phyloP scores from a whole-genome alignment of 64 coral and sea anemone genomes.

The Stichodactyla helianthus region DNA sequence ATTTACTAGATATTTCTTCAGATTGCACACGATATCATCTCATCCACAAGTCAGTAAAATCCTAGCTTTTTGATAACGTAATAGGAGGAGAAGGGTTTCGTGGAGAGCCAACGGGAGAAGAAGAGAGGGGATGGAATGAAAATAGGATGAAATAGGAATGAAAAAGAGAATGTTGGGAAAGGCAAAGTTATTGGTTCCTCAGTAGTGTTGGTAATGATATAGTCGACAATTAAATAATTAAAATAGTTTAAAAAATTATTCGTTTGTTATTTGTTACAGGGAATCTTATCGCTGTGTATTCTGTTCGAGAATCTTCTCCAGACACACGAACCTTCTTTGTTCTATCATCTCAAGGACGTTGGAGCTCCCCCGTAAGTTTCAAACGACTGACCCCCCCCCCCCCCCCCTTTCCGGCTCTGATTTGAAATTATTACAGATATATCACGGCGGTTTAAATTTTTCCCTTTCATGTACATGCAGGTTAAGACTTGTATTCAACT shows the following conservation, averaged over 20 bases:
- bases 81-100: neutral
- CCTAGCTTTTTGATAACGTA: no score
- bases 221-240: neutral
- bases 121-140: neutral
- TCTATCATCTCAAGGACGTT: conserved; percentile 86
- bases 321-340: conserved; percentile 70
- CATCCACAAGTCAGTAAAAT: conserved; percentile 67
- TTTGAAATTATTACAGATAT: neutral
- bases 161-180: neutral
- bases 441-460: neutral
- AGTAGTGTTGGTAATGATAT: neutral
- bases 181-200: neutral
- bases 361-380: conserved; percentile 76
- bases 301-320: conserved; percentile 84
- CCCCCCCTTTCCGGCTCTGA: neutral
- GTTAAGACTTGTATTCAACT: conserved; percentile 75
- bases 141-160: neutral
- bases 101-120: neutral
- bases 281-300: conserved; percentile 69
- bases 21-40: conserved; percentile 78
- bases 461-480: conserved; percentile 19
- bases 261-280: conserved; percentile 30
- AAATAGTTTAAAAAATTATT: neutral
- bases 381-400: neutral
- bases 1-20: conserved; percentile 65